phyloP scores from a whole-genome alignment of 2,888 invertebrate genomes.

The Sympetrum striolatum region DNA sequence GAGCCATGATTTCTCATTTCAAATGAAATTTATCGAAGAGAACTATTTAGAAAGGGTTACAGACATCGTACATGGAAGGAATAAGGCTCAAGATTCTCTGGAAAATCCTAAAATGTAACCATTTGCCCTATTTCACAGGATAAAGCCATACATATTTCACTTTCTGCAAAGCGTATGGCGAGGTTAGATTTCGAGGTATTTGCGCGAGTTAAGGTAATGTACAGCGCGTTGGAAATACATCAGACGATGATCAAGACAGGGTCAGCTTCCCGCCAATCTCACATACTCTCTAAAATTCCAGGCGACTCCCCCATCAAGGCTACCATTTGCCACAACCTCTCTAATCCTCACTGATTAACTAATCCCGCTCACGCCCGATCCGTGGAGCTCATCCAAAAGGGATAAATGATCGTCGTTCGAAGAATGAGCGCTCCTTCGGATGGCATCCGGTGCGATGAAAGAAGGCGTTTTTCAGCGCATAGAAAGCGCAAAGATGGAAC shows the following conservation, averaged over 20 bases:
- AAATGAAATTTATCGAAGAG: too few species aligned
- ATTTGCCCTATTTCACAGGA: too few species aligned
- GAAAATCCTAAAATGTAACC: too few species aligned
- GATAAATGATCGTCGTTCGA: not conserved
- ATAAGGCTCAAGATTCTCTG: too few species aligned
- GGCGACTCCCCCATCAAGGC: not conserved
- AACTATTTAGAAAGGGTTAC: too few species aligned
- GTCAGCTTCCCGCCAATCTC: not conserved
- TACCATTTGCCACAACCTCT: not conserved
- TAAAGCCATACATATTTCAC: too few species aligned
- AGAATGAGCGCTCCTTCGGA: not conserved
- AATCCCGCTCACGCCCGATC: not conserved
- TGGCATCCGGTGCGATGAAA: not conserved
- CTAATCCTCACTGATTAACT: not conserved
- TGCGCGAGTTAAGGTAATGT: too few species aligned
- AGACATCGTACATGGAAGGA: too few species aligned
- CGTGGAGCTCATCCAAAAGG: not conserved
- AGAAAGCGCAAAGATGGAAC: not conserved
- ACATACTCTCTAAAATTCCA: not conserved
- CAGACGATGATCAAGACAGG: not conserved
- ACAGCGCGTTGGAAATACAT: not conserved
- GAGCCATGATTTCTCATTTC: too few species aligned
- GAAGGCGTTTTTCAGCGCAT: not conserved
- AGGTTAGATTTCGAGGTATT: too few species aligned
- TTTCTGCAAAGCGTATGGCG: too few species aligned